Evolutionary conservation across 2,797 vertebrate genomes (phyloP).

Genomic region (Pseudotriccus pelzelni): DNA sequence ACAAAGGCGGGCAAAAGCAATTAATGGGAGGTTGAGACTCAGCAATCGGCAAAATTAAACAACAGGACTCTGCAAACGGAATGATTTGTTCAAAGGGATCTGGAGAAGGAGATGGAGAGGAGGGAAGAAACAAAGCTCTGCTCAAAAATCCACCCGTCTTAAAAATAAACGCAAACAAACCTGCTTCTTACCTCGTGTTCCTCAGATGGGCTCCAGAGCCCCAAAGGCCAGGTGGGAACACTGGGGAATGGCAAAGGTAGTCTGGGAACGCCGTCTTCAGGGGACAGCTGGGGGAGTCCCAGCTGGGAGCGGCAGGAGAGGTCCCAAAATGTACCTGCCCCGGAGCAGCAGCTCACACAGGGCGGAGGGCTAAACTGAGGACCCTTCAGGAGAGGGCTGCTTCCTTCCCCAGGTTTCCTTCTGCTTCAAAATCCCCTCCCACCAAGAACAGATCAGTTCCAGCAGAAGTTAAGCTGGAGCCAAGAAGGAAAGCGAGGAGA

Average conservation of each 20-base stretch:
- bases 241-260: not conserved
- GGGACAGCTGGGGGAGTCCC: not conserved
- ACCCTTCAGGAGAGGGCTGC: not conserved
- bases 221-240: not conserved
- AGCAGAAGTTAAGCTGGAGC: not conserved
- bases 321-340: not conserved
- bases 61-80: constrained; percentile 31
- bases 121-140: not conserved
- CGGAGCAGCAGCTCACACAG: not conserved
- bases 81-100: not conserved
- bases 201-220: not conserved
- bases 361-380: fast-evolving
- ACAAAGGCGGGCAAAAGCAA: constrained; percentile 78
- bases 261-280: fast-evolving
- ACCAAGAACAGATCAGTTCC: not conserved
- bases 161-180: not conserved
- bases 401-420: not conserved
- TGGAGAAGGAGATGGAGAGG: not conserved
- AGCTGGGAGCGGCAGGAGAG: not conserved
- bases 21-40: constrained; percentile 73
- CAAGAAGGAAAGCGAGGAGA: not conserved
- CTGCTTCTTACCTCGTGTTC: not conserved
- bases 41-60: constrained; percentile 71
- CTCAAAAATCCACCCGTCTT: not conserved
- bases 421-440: not conserved